Conservation (phyloP, 2,888 invertebrate species). For the Serrognathus titanus region DNA sequence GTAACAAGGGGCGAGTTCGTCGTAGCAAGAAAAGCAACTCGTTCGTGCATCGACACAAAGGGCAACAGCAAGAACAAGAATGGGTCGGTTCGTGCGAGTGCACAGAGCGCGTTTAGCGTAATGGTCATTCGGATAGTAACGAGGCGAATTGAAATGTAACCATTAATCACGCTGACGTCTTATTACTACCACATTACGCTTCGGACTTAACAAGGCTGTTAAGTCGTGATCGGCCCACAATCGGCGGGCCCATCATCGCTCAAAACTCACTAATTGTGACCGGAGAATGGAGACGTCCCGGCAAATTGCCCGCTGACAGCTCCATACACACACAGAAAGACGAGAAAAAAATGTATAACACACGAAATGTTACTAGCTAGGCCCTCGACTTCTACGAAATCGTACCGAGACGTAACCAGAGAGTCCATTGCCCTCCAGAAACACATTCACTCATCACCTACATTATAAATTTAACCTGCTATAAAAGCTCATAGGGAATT, state of each 20-base stretch:
- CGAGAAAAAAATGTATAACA: background rate
- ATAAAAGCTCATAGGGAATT: too few relatives aligned
- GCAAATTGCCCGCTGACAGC: slow-evolving; percentile 23
- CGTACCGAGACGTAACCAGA: too few relatives aligned
- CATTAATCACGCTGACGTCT: slow-evolving; percentile 46
- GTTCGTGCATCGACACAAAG: too few relatives aligned
- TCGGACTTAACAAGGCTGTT: slow-evolving; percentile 38
- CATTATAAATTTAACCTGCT: too few relatives aligned
- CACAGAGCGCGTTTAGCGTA: background rate
- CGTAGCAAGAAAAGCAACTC: too few relatives aligned
- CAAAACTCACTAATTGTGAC: slow-evolving; percentile 19
- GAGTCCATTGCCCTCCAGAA: too few relatives aligned
- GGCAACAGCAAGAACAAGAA: background rate
- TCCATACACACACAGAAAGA: slow-evolving; percentile 3
- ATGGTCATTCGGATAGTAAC: slow-evolving; percentile 19
- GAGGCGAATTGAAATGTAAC: slow-evolving; percentile 44
- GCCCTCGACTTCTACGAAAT: too few relatives aligned
- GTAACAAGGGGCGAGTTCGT: too few relatives aligned
- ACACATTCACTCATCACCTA: too few relatives aligned
- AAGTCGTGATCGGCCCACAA: slow-evolving; percentile 36
- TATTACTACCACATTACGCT: slow-evolving; percentile 47
- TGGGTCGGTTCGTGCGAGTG: background rate
- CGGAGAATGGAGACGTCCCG: slow-evolving; percentile 20
- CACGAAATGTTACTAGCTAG: too few relatives aligned
- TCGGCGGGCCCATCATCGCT: slow-evolving; percentile 25